A percentile compares a stretch with the other conserved stretches of the same genome.
phyloP scores from a whole-genome alignment of 2,888 invertebrate genomes.

The Sycophila texana region DNA sequence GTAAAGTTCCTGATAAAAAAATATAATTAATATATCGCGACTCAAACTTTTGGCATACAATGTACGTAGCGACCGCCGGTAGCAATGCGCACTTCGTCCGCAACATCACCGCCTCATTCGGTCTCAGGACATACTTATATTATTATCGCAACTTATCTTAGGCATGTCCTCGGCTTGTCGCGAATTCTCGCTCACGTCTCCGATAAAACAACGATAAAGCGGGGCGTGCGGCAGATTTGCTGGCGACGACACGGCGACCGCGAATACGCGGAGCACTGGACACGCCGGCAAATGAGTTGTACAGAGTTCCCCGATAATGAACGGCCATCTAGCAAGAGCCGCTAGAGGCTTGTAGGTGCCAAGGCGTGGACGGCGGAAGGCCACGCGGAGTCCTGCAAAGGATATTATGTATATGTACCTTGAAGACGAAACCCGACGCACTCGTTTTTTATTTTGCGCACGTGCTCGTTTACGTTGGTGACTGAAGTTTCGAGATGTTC shows the following conservation, averaged over 20 bases:
- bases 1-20: too few species aligned
- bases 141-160: not conserved
- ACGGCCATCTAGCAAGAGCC: not conserved
- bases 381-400: too few species aligned
- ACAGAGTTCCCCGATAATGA: not conserved
- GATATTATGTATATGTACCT: too few species aligned
- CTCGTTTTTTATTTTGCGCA: too few species aligned
- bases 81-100: not conserved
- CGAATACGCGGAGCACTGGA: not conserved
- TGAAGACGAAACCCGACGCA: too few species aligned
- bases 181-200: constrained; percentile 6
- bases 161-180: not conserved
- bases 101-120: not conserved
- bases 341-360: not conserved
- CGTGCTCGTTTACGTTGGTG: too few species aligned
- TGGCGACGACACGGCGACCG: too few species aligned
- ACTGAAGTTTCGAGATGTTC: too few species aligned
- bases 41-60: too few species aligned
- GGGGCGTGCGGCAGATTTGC: too few species aligned
- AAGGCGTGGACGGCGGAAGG: too few species aligned
- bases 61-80: not conserved
- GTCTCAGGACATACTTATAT: not conserved
- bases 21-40: too few species aligned
- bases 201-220: constrained; percentile 2
- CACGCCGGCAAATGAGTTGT: constrained; percentile 17